Percentiles rank a stretch among this genome's conserved stretches.
Conservation (phyloP, 2,888 invertebrate species). For the Erannis defoliaria region DNA sequence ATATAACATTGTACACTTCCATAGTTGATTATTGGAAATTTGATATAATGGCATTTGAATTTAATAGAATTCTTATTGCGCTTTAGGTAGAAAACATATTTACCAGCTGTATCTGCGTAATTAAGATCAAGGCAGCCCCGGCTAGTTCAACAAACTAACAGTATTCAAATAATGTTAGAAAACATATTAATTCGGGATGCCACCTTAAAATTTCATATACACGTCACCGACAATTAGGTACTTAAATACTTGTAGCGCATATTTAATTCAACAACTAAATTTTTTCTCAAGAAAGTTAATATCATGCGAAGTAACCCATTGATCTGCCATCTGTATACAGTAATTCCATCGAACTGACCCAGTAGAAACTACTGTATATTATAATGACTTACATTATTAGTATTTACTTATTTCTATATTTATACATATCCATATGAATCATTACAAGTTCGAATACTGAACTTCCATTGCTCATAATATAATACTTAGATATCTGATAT, state of each 20-base stretch:
- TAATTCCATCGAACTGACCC: slow-evolving; percentile 16
- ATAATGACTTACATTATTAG: slow-evolving; percentile 31
- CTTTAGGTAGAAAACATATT: slow-evolving; percentile 39
- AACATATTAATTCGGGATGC: slow-evolving; percentile 12
- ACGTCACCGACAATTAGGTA: neutral
- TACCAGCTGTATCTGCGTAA: slow-evolving; percentile 23
- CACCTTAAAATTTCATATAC: slow-evolving; percentile 6
- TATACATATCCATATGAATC: slow-evolving; percentile 43
- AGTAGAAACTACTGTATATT: slow-evolving; percentile 37
- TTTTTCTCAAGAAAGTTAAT: slow-evolving; percentile 1
- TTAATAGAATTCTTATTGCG: slow-evolving; percentile 38
- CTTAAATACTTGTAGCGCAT: neutral
- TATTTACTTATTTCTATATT: slow-evolving; percentile 30
- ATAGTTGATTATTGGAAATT: slow-evolving; percentile 31
- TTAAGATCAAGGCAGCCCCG: slow-evolving; percentile 18
- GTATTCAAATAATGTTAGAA: slow-evolving; percentile 7
- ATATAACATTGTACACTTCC: slow-evolving; percentile 40
- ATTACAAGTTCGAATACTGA: slow-evolving; percentile 59
- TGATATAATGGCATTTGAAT: slow-evolving; percentile 30
- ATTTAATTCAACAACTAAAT: neutral
- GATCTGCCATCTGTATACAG: slow-evolving; percentile 14
- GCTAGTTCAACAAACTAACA: slow-evolving; percentile 13
- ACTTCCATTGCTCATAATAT: slow-evolving; percentile 52
- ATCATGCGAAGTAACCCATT: slow-evolving; percentile 9
- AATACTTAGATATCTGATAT: slow-evolving; percentile 37